phyloP scores from a whole-genome alignment of 2,888 invertebrate genomes.

The Palloptera scutellata region DNA sequence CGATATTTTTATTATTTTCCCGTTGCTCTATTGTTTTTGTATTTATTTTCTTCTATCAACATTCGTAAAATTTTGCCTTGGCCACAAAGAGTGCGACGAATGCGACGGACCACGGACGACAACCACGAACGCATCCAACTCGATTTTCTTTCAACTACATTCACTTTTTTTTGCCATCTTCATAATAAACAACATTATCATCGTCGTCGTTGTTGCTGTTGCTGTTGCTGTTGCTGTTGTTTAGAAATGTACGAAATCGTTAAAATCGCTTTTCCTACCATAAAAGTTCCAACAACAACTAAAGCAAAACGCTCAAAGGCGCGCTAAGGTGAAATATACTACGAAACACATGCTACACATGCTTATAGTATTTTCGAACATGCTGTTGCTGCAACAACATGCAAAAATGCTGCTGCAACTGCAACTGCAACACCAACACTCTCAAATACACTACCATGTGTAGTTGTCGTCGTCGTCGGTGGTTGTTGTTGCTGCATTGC shows the following conservation, averaged over 20 bases:
- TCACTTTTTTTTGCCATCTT: conserved; percentile 8
- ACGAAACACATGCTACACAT: conserved; percentile 34
- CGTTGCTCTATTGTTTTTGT: too few species aligned
- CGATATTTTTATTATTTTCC: too few species aligned
- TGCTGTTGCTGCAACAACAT: conserved; percentile 9
- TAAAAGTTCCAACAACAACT: neutral
- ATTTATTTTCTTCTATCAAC: too few species aligned
- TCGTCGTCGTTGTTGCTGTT: neutral
- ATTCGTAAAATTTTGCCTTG: conserved; percentile 1
- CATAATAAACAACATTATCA: conserved; percentile 11
- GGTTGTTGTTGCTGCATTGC: too few species aligned
- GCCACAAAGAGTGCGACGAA: conserved; percentile 5
- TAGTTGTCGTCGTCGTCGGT: neutral
- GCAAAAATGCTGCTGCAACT: conserved; percentile 10
- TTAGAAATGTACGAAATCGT: too few species aligned
- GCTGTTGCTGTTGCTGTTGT: too few species aligned
- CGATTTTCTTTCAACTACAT: conserved; percentile 12
- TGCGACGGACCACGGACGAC: conserved; percentile 27
- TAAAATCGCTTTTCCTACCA: neutral
- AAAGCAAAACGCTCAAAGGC: conserved; percentile 44
- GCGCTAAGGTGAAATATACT: conserved; percentile 57
- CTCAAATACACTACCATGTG: neutral
- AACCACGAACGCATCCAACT: conserved; percentile 26
- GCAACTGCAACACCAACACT: conserved; percentile 10
- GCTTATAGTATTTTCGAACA: neutral